A percentile compares a stretch with the other conserved stretches of the same genome.
Conservation (phyloP, 2,888 invertebrate species). For the Polylopha cassiicola region DNA sequence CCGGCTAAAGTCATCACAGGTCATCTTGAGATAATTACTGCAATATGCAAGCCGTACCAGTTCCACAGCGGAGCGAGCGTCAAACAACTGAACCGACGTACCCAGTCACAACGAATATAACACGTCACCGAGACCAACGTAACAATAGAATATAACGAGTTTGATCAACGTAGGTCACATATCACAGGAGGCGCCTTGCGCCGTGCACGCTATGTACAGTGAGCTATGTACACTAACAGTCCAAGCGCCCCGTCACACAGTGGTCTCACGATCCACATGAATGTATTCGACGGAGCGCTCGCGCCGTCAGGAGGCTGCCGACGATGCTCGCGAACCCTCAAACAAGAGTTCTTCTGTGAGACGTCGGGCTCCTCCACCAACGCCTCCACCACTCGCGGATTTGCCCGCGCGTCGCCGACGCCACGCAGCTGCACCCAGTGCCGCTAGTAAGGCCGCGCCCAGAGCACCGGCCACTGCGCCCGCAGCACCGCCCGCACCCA, state of each 20-base stretch:
- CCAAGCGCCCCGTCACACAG: conserved; percentile 82
- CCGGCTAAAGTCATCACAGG: conserved; percentile 12
- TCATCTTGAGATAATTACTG: not conserved
- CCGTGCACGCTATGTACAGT: conserved; percentile 16
- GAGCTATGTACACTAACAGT: conserved; percentile 11
- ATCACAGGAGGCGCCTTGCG: conserved; percentile 23
- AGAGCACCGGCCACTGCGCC: conserved; percentile 67
- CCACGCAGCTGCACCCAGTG: conserved; percentile 64
- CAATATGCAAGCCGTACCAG: not conserved
- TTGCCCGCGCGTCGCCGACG: conserved; percentile 74
- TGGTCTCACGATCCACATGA: conserved; percentile 95
- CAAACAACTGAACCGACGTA: conserved; percentile 8
- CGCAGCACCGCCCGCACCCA: conserved; percentile 81
- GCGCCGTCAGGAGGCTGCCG: conserved; percentile 90
- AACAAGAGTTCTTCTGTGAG: conserved; percentile 83
- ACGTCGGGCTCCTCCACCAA: conserved; percentile 78
- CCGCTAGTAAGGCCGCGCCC: conserved; percentile 74
- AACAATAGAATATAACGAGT: conserved; percentile 25
- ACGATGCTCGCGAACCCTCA: conserved; percentile 76
- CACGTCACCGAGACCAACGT: conserved; percentile 22
- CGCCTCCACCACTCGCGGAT: conserved; percentile 78
- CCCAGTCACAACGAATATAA: conserved; percentile 4
- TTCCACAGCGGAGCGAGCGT: not conserved
- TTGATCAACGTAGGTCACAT: conserved; percentile 23
- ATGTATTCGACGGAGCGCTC: conserved; percentile 94